Evolutionary conservation across 2,113 vertebrate species (phyloP).

Genomic region (Sphaerodactylus townsendi): DNA sequence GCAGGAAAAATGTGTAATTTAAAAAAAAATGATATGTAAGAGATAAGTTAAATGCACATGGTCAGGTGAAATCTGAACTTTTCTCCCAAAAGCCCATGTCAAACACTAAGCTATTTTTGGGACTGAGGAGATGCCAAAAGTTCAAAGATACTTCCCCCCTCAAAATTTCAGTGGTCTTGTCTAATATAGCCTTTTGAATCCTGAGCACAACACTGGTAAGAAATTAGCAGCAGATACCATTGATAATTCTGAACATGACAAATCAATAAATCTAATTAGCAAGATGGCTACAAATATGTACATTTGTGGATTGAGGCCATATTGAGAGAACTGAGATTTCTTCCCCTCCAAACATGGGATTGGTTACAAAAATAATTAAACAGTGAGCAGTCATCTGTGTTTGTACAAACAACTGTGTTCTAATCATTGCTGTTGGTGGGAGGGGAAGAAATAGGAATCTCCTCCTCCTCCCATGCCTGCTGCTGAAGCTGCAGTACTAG

Average conservation of each 20-base stretch:
- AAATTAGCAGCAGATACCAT: background rate
- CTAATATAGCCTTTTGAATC: background rate
- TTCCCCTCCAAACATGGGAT: too few species aligned
- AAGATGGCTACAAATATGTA: too few species aligned
- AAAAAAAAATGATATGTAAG: background rate
- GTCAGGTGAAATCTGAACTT: background rate
- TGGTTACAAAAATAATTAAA: too few species aligned
- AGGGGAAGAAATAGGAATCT: too few species aligned
- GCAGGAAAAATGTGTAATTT: background rate
- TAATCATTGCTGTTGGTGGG: too few species aligned
- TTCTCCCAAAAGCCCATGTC: background rate
- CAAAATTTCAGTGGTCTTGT: background rate
- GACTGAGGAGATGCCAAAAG: background rate
- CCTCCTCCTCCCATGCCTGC: too few species aligned
- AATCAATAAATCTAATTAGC: background rate
- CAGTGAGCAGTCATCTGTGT: too few species aligned
- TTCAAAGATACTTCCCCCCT: background rate
- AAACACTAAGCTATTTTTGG: background rate
- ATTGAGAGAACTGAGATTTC: too few species aligned
- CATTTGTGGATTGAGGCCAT: too few species aligned
- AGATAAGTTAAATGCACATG: background rate
- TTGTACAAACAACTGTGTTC: too few species aligned
- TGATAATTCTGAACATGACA: constrained; percentile 18
- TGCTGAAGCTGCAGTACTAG: too few species aligned
- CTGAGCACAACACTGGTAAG: background rate